Conservation (phyloP, 2,113 vertebrate genomes). For the Neogale vison region DNA sequence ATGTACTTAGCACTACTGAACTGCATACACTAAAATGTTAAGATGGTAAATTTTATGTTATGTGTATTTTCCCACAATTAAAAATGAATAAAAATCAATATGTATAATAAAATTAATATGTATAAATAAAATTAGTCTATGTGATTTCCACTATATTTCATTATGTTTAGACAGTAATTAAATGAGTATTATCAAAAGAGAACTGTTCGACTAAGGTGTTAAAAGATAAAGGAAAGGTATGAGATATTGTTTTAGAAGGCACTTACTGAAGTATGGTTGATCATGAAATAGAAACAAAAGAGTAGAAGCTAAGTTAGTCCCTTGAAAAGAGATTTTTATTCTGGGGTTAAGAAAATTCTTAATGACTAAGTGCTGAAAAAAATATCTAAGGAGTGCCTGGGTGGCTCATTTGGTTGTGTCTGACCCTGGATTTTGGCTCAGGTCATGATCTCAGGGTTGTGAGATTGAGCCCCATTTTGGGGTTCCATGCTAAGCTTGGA, state of each 20-base stretch:
- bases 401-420: not conserved
- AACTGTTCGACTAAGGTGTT: not conserved
- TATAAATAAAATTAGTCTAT: not conserved
- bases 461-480: not conserved
- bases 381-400: not conserved
- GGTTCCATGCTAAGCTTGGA: not conserved
- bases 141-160: not conserved
- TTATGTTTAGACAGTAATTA: not conserved
- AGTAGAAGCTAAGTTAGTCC: not conserved
- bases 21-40: not conserved
- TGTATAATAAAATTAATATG: not conserved
- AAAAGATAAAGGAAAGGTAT: not conserved
- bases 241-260: not conserved
- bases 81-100: not conserved
- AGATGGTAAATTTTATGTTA: not conserved
- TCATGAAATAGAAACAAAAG: not conserved
- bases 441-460: not conserved
- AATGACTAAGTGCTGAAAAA: not conserved
- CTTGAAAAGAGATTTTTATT: slow-evolving; percentile 20
- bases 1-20: not conserved
- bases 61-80: not conserved
- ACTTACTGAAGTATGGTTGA: not conserved
- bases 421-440: not conserved
- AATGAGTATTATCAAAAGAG: slow-evolving; percentile 40
- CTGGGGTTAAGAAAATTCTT: not conserved